Conservation (phyloP, 2,797 vertebrate species). For the Arrhamphus sclerolepis region DNA sequence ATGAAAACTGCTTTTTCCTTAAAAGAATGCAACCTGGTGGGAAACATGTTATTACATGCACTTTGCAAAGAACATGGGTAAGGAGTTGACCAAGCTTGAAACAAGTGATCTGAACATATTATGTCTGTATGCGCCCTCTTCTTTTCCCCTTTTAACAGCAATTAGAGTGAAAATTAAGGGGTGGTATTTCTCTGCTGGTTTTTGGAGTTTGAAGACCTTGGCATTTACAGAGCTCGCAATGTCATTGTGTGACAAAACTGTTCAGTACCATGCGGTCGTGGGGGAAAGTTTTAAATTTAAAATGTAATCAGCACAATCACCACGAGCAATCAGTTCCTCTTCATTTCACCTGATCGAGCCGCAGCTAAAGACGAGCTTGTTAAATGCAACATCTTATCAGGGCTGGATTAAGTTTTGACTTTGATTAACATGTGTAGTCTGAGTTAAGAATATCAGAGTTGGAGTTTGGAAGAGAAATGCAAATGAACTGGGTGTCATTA, state of each 20-base stretch:
- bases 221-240: constrained; percentile 48
- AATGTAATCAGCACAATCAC: constrained; percentile 84
- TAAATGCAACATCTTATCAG: constrained; percentile 77
- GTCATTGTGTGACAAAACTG: constrained; percentile 58
- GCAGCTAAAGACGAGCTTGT: constrained; percentile 62
- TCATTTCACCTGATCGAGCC: constrained; percentile 76
- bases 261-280: constrained; percentile 47
- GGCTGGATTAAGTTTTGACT: constrained; percentile 76
- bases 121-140: no score
- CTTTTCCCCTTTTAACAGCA: background rate
- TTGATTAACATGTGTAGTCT: constrained; percentile 75
- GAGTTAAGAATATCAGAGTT: constrained; percentile 73
- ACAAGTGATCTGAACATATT: background rate
- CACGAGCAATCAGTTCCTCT: constrained; percentile 82
- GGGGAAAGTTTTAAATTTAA: constrained; percentile 80
- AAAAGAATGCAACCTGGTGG: background rate
- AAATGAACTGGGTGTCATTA: constrained; percentile 2
- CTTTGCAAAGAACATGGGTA: constrained; percentile 10
- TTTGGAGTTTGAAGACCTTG: constrained; percentile 29
- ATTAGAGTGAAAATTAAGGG: constrained; percentile 5
- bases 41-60: constrained; percentile 17
- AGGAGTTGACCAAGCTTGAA: background rate
- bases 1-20: constrained; percentile 17
- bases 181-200: constrained; percentile 12
- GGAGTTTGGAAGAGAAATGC: constrained; percentile 40